These are phyloP conservation scores for Lithobates sylvaticus DNA, from an alignment of 2,797 vertebrate genomes.

Conservation along the genomic window DNA sequence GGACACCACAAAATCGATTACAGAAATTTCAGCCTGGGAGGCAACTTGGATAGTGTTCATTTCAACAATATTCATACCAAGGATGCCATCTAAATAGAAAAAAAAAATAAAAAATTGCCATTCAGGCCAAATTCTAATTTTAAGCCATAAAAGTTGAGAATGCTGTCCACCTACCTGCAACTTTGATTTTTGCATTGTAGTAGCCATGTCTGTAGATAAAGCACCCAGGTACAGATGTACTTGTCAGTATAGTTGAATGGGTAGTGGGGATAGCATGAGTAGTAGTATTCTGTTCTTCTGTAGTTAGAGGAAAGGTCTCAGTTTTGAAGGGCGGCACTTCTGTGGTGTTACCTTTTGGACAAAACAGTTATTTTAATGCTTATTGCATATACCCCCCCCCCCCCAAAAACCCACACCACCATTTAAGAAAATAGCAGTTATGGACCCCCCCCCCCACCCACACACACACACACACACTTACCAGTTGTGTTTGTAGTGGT, in stretches of 20 bases:
- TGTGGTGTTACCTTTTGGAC: not conserved
- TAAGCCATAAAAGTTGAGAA: too few species aligned
- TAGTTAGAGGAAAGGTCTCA: constrained; percentile 18
- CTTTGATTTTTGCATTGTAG: constrained; percentile 76
- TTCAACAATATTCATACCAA: constrained; percentile 74
- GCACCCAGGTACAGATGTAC: constrained; percentile 72
- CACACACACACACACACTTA: not conserved
- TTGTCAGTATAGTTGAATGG: not conserved
- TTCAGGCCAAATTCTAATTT: too few species aligned
- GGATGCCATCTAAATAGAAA: constrained; percentile 72
- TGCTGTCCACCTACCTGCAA: constrained; percentile 79
- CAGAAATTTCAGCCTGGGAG: constrained; percentile 75
- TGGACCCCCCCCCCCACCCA: too few species aligned
- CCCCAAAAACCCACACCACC: too few species aligned
- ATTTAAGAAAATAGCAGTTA: too few species aligned
- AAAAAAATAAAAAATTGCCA: too few species aligned
- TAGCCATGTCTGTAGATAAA: constrained; percentile 83
- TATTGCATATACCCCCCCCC: rapidly evolving
- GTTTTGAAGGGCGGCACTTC: constrained; percentile 13
- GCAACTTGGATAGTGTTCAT: constrained; percentile 76
- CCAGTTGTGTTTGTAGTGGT: constrained; percentile 1
- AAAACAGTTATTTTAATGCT: not conserved
- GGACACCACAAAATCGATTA: constrained; percentile 87
- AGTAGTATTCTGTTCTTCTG: not conserved
- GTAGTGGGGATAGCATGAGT: not conserved